Conservation (phyloP, 2,113 vertebrate genomes). For the Penelope pileata region DNA sequence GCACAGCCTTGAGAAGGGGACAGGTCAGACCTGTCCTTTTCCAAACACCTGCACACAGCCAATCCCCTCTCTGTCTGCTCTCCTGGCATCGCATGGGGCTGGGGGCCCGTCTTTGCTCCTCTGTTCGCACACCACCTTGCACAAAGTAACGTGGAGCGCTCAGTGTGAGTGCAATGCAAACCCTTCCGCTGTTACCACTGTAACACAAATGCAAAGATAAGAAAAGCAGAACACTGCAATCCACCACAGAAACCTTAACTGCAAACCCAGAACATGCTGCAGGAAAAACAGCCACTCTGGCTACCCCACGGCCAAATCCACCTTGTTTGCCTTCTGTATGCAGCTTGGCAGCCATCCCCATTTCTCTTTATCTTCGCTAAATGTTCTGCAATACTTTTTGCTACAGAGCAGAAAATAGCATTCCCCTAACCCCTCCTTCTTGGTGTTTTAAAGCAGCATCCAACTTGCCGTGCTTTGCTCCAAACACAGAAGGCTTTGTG, state of each 20-base stretch:
- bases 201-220: not conserved
- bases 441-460: not conserved
- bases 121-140: fast-evolving
- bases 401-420: constrained; percentile 1
- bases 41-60: not conserved
- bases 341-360: not conserved
- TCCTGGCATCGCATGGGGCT: not conserved
- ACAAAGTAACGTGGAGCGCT: not conserved
- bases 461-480: not conserved
- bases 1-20: not conserved
- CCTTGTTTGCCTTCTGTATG: not conserved
- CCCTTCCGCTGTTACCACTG: not conserved
- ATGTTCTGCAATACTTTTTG: not conserved
- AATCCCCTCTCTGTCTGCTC: not conserved
- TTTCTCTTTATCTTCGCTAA: not conserved
- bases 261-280: not conserved
- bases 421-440: not conserved
- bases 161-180: not conserved
- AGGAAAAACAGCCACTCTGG: not conserved
- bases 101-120: not conserved
- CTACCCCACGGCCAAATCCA: not conserved
- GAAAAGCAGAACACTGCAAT: not conserved
- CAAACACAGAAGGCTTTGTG: not conserved
- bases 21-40: not conserved
- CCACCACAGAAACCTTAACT: not conserved